Evolutionary conservation across 2,113 vertebrate species (phyloP), one percentile per base, ranked within the genome.

Genomic region (Synchiropus splendidus): DNA sequence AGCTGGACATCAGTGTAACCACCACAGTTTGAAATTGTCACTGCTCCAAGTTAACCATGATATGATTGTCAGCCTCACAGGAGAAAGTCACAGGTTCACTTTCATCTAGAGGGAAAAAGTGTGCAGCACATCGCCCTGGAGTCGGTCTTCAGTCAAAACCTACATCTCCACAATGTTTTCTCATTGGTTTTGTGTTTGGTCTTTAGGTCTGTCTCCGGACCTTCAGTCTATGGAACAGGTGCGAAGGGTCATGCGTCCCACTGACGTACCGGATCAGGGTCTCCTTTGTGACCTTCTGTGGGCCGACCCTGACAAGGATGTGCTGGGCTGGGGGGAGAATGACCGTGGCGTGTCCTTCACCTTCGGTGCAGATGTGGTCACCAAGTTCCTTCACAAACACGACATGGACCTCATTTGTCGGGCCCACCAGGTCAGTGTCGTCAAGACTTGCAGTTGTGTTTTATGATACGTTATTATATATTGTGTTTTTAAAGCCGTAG

Each of bases 191-290:
- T n/a, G 2, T n/a, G 32, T 17, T 10, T 32, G 6, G 12, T 32
- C 10, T 36, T 0, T 54, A 96, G 93, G 93, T 21, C 67, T 97
- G 5, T 96, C 94, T 37, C 94, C 94, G 0, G 94, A 98, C 76
- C 83, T 97, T 58, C 92, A 96, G 70, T 97, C 92, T 0, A 98
- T 97, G 92, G 93, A 97, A 74, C 94, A 97, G 84, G 90, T 98
- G 31, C 84, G 93, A 3, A 79, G 94, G 44, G 92, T 98, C 70
- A 92, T 98, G 92, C 86, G 92, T 18, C 93, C 94, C 74, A 98
- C 94, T 0, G 94, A 98, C 0, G 94, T 98, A 32, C 93, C 94
- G 0, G 93, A 98, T 61, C 94, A 98, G 82, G 93, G 92, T n/a
- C 84, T 98, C 43, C 80, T 97, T 3, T 97, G 94, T 0, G 93